Evolutionary conservation across 2,888 invertebrate genomes (phyloP).

Genomic region (Saturnia pavonia): DNA sequence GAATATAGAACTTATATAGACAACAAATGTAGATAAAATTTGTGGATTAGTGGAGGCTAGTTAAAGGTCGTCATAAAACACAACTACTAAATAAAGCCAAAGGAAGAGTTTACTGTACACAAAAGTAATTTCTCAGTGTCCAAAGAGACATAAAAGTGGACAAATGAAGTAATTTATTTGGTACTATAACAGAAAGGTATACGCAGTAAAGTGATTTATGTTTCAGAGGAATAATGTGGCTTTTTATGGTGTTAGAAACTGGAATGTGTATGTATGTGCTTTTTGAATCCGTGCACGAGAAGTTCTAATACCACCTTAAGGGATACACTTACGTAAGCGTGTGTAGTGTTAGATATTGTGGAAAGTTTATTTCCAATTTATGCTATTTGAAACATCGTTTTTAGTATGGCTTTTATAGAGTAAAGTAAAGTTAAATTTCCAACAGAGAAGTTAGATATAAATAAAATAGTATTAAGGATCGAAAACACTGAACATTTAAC

Average conservation of each 20-base stretch:
- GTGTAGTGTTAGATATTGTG: background rate
- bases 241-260: background rate
- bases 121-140: slow-evolving; percentile 6
- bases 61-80: background rate
- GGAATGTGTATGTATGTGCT: background rate
- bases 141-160: slow-evolving; percentile 19
- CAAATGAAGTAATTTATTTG: slow-evolving; percentile 22
- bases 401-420: no score
- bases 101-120: slow-evolving; percentile 8
- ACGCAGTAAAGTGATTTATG: slow-evolving; percentile 20
- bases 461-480: no score
- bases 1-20: background rate
- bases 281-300: background rate
- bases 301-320: background rate
- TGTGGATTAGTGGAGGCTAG: background rate
- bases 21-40: no score
- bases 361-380: no score
- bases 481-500: no score
- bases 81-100: slow-evolving; percentile 4
- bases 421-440: no score
- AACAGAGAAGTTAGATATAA: no score
- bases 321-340: background rate
- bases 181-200: slow-evolving; percentile 16
- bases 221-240: slow-evolving; percentile 14
- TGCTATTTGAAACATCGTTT: no score